A percentile compares a stretch with the other conserved stretches of the same genome.
These are phyloP conservation scores for Apteryx owenii DNA, from an alignment of 2,113 vertebrate genomes.

Conservation along the genomic window DNA sequence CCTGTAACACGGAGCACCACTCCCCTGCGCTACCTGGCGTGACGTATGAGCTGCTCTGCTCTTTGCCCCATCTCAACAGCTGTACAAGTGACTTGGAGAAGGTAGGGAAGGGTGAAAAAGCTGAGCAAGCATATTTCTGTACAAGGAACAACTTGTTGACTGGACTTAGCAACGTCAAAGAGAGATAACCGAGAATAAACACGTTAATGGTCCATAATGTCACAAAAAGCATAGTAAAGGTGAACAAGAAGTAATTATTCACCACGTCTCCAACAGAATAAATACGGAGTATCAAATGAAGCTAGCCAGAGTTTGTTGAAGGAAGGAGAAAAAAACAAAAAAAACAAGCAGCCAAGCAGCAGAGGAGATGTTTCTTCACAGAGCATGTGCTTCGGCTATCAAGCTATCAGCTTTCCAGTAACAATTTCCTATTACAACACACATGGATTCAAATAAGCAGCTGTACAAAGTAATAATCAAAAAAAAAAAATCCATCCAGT, in stretches of 20 bases:
- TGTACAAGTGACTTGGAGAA: not conserved
- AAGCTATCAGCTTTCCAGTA: not conserved
- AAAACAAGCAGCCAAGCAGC: too few relatives aligned
- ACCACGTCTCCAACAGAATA: not conserved
- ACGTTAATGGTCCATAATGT: not conserved
- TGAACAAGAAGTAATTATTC: not conserved
- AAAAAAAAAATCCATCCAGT: not conserved
- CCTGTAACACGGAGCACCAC: not conserved
- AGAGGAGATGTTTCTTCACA: not conserved
- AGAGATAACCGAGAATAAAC: not conserved
- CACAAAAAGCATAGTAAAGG: not conserved
- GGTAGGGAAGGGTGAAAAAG: not conserved
- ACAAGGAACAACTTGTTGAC: not conserved
- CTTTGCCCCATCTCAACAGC: not conserved
- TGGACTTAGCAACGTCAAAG: not conserved
- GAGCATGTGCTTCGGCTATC: not conserved
- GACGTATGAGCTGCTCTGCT: not conserved
- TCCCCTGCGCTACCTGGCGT: not conserved
- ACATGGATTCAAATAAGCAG: not conserved
- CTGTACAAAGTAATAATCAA: not conserved
- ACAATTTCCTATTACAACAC: rapidly evolving
- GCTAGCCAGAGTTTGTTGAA: not conserved
- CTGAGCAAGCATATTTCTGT: not conserved
- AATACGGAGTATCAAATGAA: not conserved
- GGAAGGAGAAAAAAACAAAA: not conserved